Evolutionary conservation across 2,113 vertebrate genomes (phyloP), one percentile per base, ranked within the genome.

Genomic region (Hyaena hyaena): DNA sequence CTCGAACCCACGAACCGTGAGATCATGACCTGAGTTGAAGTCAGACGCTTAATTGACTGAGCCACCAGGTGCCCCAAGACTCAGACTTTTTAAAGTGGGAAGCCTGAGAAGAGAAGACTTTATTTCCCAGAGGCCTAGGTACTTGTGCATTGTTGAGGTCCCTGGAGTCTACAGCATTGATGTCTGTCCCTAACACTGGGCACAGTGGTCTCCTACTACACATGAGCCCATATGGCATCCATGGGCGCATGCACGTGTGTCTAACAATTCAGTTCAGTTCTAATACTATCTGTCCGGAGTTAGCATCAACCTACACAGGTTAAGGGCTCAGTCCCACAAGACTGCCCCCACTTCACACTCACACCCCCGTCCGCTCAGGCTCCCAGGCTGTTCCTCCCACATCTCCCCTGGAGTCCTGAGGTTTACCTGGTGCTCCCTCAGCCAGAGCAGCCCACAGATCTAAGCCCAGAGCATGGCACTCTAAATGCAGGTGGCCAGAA

Each of bases 61-160:
- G 45, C 45, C 45, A 48, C 45, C 45, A 48, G 45, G 45, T 9
- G 45, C 45, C 45, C 45, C 45, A 94, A 94, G 39, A 79, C 50
- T 43, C 15, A 48, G 19, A 88, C 33, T 74, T 93, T 85, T 94
- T 23, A n/a, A 88, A 68, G 39, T n/a, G n/a, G 71, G 66, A 90
- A 31, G 50, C 33, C 23, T 10, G 9, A 39, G 63, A 86, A 83
- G 69, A 45, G 11, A 87, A 45, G 84, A 21, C 61, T 73, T 4
- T 33, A 15, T 76, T 66, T 95, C 15, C 58, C 26, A 63, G 84
- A 77, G 11, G 17, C 21, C 69, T 24, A 28, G 28, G 39, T 66
- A 17, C 26, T 63, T 11, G 45, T 5, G 19, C 5, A 10, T 17
- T 23, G 9, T 26, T 23, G 31, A 83, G 21, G 24, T 87, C 35